Evolutionary conservation across 2,888 invertebrate genomes (phyloP), one percentile per base, ranked within the genome.

Genomic region (Holacanthella duospinosa): DNA sequence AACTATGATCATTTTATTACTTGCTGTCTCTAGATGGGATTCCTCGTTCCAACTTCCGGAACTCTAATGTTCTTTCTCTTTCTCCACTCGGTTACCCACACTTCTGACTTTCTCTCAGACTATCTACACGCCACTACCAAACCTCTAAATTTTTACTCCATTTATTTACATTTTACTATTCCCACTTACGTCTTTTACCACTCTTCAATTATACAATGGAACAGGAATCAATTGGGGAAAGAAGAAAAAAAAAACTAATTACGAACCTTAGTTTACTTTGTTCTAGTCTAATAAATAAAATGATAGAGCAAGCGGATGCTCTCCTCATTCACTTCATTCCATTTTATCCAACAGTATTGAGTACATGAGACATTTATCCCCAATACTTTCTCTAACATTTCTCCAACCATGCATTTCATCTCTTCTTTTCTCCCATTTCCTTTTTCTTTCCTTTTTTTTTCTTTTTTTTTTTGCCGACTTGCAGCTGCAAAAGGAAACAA

Each of bases 1-100:
- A 66, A 63, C 64, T 64, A 66, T 64, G 66, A 63, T 62, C 66
- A 64, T 66, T 66, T 66, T 66, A 66, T 66, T 64, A 66, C 66
- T 66, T 64, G 62, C 64, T 64, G 64, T 66, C 63, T 63, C 59
- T 63, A 61, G 63, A 48, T 48, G 48, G 48, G 48, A 63, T 61
- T 61, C 61, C 61, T 66, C 64, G 59, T 66, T 55, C 54, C 60
- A 53, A 61, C 59, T 36, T 58, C 65, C 54, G 60, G 57, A 48
- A 64, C 61, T 55, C 66, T 57, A 48, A 61, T 63, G 63, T 58
- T 60, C 62, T 58, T 62, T 57, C 55, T 27, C 28, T 54, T 59
- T 63, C 64, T 61, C 61, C 64, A 64, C 56, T 65, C 48, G 54
- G 53, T 48, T 53, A 62, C n/a, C 43, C 63, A 36, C 59, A 55